Percentiles rank a stretch among this genome's conserved stretches.
Evolutionary conservation across 2,113 vertebrate species (phyloP).

Genomic region (Heterocephalus glaber): DNA sequence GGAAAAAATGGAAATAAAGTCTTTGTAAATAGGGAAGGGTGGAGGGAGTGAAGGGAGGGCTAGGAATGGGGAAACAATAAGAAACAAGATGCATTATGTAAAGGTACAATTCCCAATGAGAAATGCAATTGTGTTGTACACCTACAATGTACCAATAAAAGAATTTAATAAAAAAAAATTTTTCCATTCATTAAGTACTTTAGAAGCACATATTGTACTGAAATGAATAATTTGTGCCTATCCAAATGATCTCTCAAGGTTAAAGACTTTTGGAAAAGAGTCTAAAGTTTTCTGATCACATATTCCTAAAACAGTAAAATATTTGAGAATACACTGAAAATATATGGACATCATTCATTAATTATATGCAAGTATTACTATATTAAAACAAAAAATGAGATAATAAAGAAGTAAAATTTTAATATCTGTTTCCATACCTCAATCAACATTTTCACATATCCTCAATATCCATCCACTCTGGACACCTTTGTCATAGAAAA

Average conservation of each 20-base stretch:
- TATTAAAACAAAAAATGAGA: conserved; percentile 4
- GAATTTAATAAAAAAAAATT: too few species aligned
- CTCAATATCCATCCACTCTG: not conserved
- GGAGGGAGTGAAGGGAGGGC: too few species aligned
- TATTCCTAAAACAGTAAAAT: conserved; percentile 26
- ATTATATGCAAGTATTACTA: not conserved
- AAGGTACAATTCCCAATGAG: too few species aligned
- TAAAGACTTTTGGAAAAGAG: not conserved
- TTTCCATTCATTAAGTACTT: conserved; percentile 26
- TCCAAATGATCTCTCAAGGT: not conserved
- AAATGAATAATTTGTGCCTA: not conserved
- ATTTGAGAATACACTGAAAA: conserved; percentile 24
- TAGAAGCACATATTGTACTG: not conserved
- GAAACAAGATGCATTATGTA: too few species aligned
- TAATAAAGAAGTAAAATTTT: not conserved
- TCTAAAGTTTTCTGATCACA: not conserved
- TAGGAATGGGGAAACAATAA: too few species aligned
- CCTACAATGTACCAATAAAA: too few species aligned
- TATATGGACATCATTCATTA: conserved; percentile 7
- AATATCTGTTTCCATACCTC: not conserved
- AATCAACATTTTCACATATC: not conserved
- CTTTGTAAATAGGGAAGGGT: too few species aligned
- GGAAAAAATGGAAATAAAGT: too few species aligned
- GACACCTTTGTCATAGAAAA: not conserved
- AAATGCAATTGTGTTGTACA: too few species aligned